Base-by-base conservation (phyloP, 2,113 vertebrate genomes). In the Solenodon paradoxus region DNA sequence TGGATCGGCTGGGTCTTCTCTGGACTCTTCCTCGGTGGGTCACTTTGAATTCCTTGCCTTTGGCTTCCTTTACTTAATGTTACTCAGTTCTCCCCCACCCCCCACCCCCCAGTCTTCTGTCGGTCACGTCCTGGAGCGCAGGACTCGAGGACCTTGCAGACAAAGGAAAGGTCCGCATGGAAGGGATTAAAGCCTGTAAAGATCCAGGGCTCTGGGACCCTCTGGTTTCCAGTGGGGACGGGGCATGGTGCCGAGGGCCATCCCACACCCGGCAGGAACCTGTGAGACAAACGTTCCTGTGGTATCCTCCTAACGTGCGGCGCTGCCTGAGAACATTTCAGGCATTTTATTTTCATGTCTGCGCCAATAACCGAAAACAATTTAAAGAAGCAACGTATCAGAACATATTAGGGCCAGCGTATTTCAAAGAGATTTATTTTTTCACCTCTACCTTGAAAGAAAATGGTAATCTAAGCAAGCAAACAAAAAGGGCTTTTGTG, bases 331-430 rank as follows among this genome's bases (percentile, higher is more conserved):
- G 98, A 97, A 93, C 75, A 96, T 98, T 97, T 97, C 83, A 97
- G 91, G 86, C 97, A 97, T 98, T 98, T 98, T 97, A 97, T 98
- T 98, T 98, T 97, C 92, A 95, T 97, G 98, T 98, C 97, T 97
- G 45, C 88, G 97, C 94, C 95, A 96, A 97, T 98, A 97, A 98
- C 97, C 83, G 97, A 97, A 97, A 98, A 97, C 17, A 1, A 97
- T 98, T 98, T 96, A 97, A 98, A 98, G 97, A 96, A 97, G 90
- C 83, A 97, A 98, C 97, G 97, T 96, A 97, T 88, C 92, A 94
- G 88, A 97, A 98, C 97, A 97, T 96, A 97, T 88, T 92, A 94
- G 88, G 81, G 95, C 93, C 94, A 98, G 90, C 92, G 77, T 92
- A 97, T 98, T 97, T 97, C 88, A 96, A 96, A 97, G 93, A 63